Conservation (phyloP, 2,113 vertebrate genomes). For the Synodontis membranacea region DNA sequence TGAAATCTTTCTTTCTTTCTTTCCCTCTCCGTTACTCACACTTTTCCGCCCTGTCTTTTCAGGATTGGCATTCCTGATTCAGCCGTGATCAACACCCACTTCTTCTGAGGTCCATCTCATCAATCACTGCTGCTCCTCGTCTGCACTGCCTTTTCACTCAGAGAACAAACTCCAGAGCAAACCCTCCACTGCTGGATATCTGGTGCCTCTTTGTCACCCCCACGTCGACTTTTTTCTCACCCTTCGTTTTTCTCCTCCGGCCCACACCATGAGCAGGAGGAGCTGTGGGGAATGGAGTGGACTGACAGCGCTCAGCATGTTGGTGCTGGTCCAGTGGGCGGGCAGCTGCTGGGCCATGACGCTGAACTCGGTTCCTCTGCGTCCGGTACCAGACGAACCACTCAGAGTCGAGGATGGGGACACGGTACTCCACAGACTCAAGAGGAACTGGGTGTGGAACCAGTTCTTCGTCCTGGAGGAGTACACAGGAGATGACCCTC, state of each 20-base stretch:
- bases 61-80: slow-evolving; percentile 30
- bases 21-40: background rate
- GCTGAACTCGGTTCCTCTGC: slow-evolving; percentile 43
- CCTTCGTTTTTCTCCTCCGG: slow-evolving; percentile 13
- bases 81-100: slow-evolving; percentile 30
- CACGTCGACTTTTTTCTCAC: slow-evolving; percentile 21
- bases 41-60: slow-evolving; percentile 28
- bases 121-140: slow-evolving; percentile 17
- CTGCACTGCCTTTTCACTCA: slow-evolving; percentile 10
- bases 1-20: slow-evolving; percentile 12
- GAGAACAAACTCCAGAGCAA: background rate
- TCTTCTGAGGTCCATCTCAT: slow-evolving; percentile 4
- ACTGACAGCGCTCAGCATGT: slow-evolving; percentile 41
- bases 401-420: background rate
- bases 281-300: slow-evolving; percentile 38
- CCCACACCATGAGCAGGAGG: slow-evolving; percentile 47
- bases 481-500: slow-evolving; percentile 86
- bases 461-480: slow-evolving; percentile 92
- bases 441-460: slow-evolving; percentile 93
- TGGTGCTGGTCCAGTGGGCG: slow-evolving; percentile 50
- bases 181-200: slow-evolving; percentile 25
- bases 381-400: background rate
- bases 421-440: slow-evolving; percentile 57
- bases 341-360: slow-evolving; percentile 45
- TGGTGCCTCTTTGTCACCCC: slow-evolving; percentile 14